phyloP scores from a whole-genome alignment of 2,113 vertebrate genomes.

The Nycticorax nycticorax region DNA sequence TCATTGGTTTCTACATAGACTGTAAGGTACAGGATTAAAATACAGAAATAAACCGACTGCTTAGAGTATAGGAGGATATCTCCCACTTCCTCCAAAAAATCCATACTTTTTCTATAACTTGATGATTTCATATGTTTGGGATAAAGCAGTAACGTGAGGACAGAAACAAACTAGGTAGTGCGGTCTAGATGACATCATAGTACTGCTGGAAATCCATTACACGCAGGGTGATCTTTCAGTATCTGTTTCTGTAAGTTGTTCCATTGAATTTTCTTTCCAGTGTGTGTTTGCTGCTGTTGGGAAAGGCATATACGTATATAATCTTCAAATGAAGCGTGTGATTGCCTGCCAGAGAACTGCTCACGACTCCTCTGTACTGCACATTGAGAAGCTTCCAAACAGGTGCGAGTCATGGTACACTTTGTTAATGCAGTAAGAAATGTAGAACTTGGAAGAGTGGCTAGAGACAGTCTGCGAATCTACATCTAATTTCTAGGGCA shows the following conservation, averaged over 20 bases:
- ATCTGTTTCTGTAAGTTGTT: conserved; percentile 54
- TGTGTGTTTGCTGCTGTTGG: conserved; percentile 90
- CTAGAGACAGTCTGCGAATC: neutral
- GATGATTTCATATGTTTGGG: neutral
- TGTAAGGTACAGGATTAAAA: neutral
- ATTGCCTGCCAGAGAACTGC: conserved; percentile 90
- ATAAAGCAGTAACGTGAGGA: neutral
- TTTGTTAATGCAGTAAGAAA: neutral
- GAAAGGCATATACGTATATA: conserved; percentile 92
- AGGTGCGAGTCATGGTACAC: conserved; percentile 63
- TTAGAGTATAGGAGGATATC: neutral
- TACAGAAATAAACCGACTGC: neutral
- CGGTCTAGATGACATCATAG: neutral
- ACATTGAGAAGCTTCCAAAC: conserved; percentile 79
- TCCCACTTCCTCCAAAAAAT: neutral
- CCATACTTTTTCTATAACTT: neutral
- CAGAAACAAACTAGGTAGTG: neutral
- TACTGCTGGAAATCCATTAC: conserved; percentile 35
- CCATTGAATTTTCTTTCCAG: conserved; percentile 68
- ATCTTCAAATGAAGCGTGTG: conserved; percentile 82
- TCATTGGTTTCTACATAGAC: neutral
- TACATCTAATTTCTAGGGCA: neutral
- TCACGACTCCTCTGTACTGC: conserved; percentile 92
- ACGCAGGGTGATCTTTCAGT: neutral
- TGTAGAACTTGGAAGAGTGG: neutral